phyloP scores from a whole-genome alignment of 2,113 vertebrate species.

The Paradoxurus hermaphroditus region DNA sequence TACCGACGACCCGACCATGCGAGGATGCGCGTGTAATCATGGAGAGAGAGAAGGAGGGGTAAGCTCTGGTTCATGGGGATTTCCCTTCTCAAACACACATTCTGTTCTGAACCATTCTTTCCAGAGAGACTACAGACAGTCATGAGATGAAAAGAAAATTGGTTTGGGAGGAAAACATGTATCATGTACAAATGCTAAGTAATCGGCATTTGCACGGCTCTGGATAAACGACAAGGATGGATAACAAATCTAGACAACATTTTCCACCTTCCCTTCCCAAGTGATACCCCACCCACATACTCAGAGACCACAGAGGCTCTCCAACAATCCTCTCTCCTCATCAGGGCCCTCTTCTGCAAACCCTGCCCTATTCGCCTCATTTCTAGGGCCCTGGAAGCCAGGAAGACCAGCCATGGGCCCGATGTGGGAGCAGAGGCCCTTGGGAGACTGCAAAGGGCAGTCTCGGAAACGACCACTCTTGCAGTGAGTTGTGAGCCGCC shows the following conservation, averaged over 20 bases:
- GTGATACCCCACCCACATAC: background rate
- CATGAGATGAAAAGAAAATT: background rate
- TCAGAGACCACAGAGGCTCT: background rate
- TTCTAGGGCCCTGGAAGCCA: background rate
- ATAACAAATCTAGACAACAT: background rate
- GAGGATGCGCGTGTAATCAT: background rate
- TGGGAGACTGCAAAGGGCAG: accelerated
- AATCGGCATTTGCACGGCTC: background rate
- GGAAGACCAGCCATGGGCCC: background rate
- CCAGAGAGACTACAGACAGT: background rate
- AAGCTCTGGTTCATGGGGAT: background rate
- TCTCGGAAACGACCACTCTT: background rate
- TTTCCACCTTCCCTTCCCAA: background rate
- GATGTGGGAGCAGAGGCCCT: accelerated
- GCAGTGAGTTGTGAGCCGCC: background rate
- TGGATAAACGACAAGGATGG: background rate
- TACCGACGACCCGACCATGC: background rate
- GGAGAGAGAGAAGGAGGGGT: background rate
- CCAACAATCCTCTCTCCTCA: background rate
- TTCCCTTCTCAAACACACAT: background rate
- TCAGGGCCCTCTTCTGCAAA: background rate
- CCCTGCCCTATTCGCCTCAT: background rate
- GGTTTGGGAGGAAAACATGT: background rate
- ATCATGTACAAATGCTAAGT: background rate
- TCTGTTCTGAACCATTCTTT: background rate